Base-by-base conservation (phyloP, 30 jellyfish, hydroid and myxozoan species). In the Aurelia coerulea region DNA sequence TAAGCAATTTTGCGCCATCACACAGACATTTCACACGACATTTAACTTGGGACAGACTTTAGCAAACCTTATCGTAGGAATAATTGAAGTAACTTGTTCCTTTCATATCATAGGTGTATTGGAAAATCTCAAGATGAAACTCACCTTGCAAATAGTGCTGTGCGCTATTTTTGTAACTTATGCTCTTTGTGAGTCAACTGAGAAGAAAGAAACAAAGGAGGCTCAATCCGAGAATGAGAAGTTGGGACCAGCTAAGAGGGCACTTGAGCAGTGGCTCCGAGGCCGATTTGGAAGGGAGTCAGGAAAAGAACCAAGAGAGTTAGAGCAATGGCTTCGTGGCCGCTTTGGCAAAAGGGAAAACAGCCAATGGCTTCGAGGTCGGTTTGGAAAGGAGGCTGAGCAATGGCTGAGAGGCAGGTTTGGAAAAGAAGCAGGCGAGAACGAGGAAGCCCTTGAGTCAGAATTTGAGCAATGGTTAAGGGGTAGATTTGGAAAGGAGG, bases 391-490 rank as follows among this genome's bases (percentile, higher is more conserved):
- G 53, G 97, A 90, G 13, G 92, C 64, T 18, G 97, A 90, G 23
- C 97, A 90, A 54, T 90, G 93, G 93, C 66, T 90, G 63, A 68
- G 91, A 37, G 97, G 97, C 46, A 65, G 97, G n/a, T 90, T 90
- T 65, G 97, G 97, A 31, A 74, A 92, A 66, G 96, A 88, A 59
- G 86, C 82, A 0, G 92, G 70, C 14, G 76, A 62, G 60, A 46
- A 46, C 56, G 84, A 60, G 46, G 97, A 94, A 37, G 80, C 84
- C 11, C 80, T 90, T 54, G 94, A 68, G 70, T 56, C 73, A n/a
- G 90, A 81, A 33, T 54, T 87, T 33, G 86, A 83, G 50, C 88
- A 74, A 42, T 73, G 81, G 81, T 89, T 75, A 8, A 17, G 83
- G 32, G 94, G 88, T 32, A 73, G 88, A 62, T 73, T 74, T 65